Evolutionary conservation across 2,888 invertebrate genomes (phyloP), one percentile per base, ranked within the genome.

Genomic region (Nesidiocoris tenuis): DNA sequence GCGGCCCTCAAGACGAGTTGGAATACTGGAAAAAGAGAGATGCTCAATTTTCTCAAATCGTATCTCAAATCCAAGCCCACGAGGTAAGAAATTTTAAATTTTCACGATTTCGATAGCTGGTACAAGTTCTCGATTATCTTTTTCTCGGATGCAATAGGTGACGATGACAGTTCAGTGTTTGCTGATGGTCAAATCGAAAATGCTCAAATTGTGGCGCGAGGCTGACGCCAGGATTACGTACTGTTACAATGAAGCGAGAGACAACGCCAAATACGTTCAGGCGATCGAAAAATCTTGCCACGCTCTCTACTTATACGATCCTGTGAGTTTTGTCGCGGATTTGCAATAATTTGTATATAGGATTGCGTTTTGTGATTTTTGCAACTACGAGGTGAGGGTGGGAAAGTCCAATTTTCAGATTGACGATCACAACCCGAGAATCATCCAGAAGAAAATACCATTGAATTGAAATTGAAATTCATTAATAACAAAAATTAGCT

Each of bases 1-100:
- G 85, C 81, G 96, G 96, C 0, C 97, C 97, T 0, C 94, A 96
- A 82, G 96, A 97, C 82, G 98, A 98, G 83, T 86, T 98, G 56
- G 94, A 95, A 81, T 97, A 97, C 84, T 98, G 97, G 97, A 97
- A 97, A 84, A 92, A 93, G 81, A 87, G 97, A 39, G 94, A 95
- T 56, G 95, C 96, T 0, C 95, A 94, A 83, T 96, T 98, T 83
- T 95, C 94, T 3, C 93, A 94, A 82, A 88, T 95, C 0, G 88
- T 92, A 12, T 88, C 90, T 2, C 91, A 92, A 82, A 85, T 94
- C 77, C 90, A 91, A 85, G 89, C 88, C 21, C 81, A 81, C 82
- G 84, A 86, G 83, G 86, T 86, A 79, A 77, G 81, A 77, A 18
- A 18, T 57, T 59, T 12, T 22, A 19, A 63, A n/a, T 63, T 63